Evolutionary conservation across 30 jellyfish, hydroid and myxozoan species (phyloP), one percentile per base, ranked within the genome.

Genomic region (Cassiopea andromeda): DNA sequence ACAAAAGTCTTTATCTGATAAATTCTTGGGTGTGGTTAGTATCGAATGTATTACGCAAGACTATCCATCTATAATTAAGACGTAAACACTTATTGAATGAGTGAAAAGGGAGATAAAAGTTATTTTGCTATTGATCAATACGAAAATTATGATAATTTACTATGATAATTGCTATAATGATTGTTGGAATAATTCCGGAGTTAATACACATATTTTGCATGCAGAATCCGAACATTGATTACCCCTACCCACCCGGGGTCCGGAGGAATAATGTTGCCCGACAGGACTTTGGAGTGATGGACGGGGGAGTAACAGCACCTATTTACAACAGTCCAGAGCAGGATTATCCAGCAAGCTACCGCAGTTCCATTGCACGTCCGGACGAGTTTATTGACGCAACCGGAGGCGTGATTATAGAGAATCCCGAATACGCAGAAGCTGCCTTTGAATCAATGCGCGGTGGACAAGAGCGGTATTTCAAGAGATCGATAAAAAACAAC

Each of bases 171-270:
- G n/a, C n/a, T n/a, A n/a, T n/a, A n/a, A n/a, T n/a, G n/a, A n/a
- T n/a, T n/a, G n/a, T n/a, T n/a, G n/a, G n/a, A n/a, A n/a, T n/a
- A n/a, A n/a, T n/a, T n/a, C n/a, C n/a, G 48, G 7, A 74, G 8
- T 6, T 38, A 46, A 74, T 2, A 46, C 83, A 43, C 2, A 6
- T 2, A 6, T 78, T 50, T 12, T 38, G 12, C 71, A 5, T 50
- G 64, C 66, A 97, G 99, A 89, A 97, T 64, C 99, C 98, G 27
- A 77, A 81, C 77, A 93, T 97, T 73, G 98, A 93, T 60, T 97
- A 85, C 9, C 97, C 97, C 10, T 97, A 97, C 76, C 99, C 99
- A 13, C 91, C 98, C 1, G 99, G 99, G 17, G 99, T 97, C 82
- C 89, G 93, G 70, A 75, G 96, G 75, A 78, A 89, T 83, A 77